Evolutionary conservation across 2,113 vertebrate genomes (phyloP), one percentile per base, ranked within the genome.

Genomic region (Halichoeres trimaculatus): DNA sequence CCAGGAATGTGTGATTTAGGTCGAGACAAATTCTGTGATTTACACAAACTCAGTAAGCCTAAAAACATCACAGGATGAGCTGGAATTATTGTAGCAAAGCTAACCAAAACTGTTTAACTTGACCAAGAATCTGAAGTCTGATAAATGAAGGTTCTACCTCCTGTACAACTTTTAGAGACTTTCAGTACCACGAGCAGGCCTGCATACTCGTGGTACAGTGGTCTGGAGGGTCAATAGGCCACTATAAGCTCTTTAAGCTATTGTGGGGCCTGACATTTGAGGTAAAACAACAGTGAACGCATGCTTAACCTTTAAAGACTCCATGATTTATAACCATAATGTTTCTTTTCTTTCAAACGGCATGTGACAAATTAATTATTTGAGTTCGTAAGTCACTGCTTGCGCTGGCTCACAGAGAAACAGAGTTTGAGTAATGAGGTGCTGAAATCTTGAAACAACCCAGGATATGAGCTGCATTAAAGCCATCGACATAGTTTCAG

Each of bases 351-450:
- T 35, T 26, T 43, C 13, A 24, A 16, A 19, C 41, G 35, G 17
- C 24, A 1, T 58, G 20, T 70, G 47, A 70, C 57, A 62, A 69
- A 67, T 67, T 26, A 75, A 40, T 16, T 51, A 4, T n/a, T 52
- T 70, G 59, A 34, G 53, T 40, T 10, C 11, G 30, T 56, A 13
- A 52, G 45, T 70, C 69, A 55, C 22, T 24, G 19, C 51, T 11
- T 48, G 43, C 12, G 23, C 36, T 38, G 19, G n/a, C 35, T 55
- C 43, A 30, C 41, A 19, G n/a, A 59, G 19, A 45, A 51, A 34
- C 41, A 48, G 22, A 17, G 10, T 70, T 79, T 74, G 77, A 82
- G 20, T 62, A 58, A 86, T 26, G 59, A 57, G 20, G 48, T 41
- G 63, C 19, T 24, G 57, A 80, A 51, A 45, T 30, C 34, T 70